A percentile compares a stretch with the other conserved stretches of the same genome.
phyloP scores from a whole-genome alignment of 2,113 vertebrate species.

The Lutjanus erythropterus region DNA sequence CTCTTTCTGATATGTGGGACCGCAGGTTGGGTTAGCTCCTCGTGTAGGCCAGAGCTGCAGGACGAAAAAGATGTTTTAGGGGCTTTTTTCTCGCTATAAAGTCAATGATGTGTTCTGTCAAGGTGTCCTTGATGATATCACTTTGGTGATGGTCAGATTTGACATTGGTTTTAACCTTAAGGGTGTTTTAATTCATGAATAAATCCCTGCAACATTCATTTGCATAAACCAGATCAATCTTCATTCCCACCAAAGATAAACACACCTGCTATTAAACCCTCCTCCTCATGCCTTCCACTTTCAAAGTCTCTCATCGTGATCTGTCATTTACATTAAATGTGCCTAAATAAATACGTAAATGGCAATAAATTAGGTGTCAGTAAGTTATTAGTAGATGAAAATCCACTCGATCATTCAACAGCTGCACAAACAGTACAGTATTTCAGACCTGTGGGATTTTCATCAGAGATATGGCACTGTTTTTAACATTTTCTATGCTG shows the following conservation, averaged over 20 bases:
- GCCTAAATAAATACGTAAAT: conserved; percentile 80
- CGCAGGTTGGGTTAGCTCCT: conserved; percentile 33
- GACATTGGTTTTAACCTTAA: conserved; percentile 66
- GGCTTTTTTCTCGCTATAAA: not conserved
- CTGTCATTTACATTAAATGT: conserved; percentile 71
- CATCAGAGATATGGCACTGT: conserved; percentile 84
- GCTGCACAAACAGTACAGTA: conserved; percentile 42
- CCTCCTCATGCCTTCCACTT: conserved; percentile 29
- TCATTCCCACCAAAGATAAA: conserved; percentile 85
- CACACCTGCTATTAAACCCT: conserved; percentile 30
- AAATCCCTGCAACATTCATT: conserved; percentile 69
- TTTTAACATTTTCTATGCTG: conserved; percentile 78
- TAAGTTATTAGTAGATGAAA: conserved; percentile 73
- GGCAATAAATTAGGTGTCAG: conserved; percentile 79
- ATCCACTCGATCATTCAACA: conserved; percentile 60
- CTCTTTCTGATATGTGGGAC: conserved; percentile 70
- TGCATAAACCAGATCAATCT: conserved; percentile 81
- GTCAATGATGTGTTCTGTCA: conserved; percentile 15
- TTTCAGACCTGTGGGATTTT: conserved; percentile 73
- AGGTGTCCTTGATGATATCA: conserved; percentile 49
- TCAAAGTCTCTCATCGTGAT: conserved; percentile 25
- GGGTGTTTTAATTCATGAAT: conserved; percentile 53
- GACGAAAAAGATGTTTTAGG: conserved; percentile 7
- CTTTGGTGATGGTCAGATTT: conserved; percentile 81
- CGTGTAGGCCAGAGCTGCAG: conserved; percentile 1